Percentiles rank a stretch among this genome's conserved stretches.
phyloP scores from a whole-genome alignment of 2,888 invertebrate genomes.

The Ferrisia virgata region DNA sequence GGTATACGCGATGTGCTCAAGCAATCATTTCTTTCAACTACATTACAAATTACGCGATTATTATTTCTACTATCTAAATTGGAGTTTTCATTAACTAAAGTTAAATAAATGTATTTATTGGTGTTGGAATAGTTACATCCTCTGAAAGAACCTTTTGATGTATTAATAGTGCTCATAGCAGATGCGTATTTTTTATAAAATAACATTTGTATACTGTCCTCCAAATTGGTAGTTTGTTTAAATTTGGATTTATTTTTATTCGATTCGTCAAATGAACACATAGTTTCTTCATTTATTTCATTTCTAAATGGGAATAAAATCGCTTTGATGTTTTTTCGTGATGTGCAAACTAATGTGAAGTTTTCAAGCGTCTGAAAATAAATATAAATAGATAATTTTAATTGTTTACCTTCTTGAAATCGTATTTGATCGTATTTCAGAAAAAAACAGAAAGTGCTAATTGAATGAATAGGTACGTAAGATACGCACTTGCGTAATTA shows the following conservation, averaged over 20 bases:
- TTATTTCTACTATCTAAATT: constrained; percentile 36
- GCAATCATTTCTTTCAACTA: not conserved
- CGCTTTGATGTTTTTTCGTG: constrained; percentile 29
- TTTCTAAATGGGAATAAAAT: constrained; percentile 27
- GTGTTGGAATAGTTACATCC: constrained; percentile 41
- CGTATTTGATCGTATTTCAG: too few species aligned
- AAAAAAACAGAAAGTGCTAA: not conserved
- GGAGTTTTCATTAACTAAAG: constrained; percentile 31
- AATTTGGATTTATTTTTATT: constrained; percentile 23
- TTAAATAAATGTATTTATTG: constrained; percentile 43
- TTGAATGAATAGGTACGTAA: too few species aligned
- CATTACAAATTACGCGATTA: constrained; percentile 6
- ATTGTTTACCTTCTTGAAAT: too few species aligned
- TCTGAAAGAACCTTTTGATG: constrained; percentile 29
- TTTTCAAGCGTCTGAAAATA: constrained; percentile 25
- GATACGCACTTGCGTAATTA: constrained; percentile 27
- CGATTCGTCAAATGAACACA: constrained; percentile 22
- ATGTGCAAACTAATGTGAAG: constrained; percentile 10
- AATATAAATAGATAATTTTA: not conserved
- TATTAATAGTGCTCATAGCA: not conserved
- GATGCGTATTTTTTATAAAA: constrained; percentile 40
- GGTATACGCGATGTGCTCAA: not conserved
- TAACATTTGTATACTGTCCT: constrained; percentile 37
- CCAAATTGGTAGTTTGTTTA: constrained; percentile 31
- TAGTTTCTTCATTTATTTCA: constrained; percentile 12